Base-by-base conservation (phyloP, 1,140 invertebrate genomes). In the Ctenoplectra terminalis region DNA sequence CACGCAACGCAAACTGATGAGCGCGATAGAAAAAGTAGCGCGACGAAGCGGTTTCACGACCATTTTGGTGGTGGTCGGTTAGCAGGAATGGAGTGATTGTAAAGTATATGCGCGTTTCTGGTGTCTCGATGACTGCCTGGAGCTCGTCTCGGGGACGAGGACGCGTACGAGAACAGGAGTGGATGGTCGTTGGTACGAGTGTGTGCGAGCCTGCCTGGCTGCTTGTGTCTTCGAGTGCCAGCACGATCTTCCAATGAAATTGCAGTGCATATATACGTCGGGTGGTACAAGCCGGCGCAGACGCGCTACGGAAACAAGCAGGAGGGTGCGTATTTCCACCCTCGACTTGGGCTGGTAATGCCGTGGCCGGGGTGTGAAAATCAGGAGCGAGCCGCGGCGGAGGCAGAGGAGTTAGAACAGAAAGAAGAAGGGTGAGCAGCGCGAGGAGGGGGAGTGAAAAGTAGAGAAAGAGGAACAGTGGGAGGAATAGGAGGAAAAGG, bases 321-420 rank as follows among this genome's bases (percentile, higher is more conserved):
- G 71, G 61, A 87, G 77, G 73, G 76, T 77, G 82, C 76, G 82
- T 74, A 81, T 80, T 87, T 87, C 88, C 90, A 86, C 88, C 88
- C 88, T 86, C 85, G 77, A 81, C 81, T 84, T 81, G 82, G 87
- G 83, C 83, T 90, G 89, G 87, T 83, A 89, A 83, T 88, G 87
- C 83, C 87, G 86, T 81, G 87, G 80, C 86, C 90, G 90, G 90
- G 91, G 92, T 93, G 92, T 92, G 93, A 93, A 93, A 94, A 94
- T 91, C 91, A 90, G 90, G 87, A 89, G 85, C 84, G 87, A 90
- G 86, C 88, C 85, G 88, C 67, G 73, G 74, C 66, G 84, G 64
- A 60, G 82, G 71, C 78, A 85, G 78, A 82, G 82, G 75, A 70
- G 82, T 67, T 56, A 82, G 63, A 70, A 69, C 58, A 73, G 85